Evolutionary conservation across 2,113 vertebrate species (phyloP).

Genomic region (Crypturellus undulatus): DNA sequence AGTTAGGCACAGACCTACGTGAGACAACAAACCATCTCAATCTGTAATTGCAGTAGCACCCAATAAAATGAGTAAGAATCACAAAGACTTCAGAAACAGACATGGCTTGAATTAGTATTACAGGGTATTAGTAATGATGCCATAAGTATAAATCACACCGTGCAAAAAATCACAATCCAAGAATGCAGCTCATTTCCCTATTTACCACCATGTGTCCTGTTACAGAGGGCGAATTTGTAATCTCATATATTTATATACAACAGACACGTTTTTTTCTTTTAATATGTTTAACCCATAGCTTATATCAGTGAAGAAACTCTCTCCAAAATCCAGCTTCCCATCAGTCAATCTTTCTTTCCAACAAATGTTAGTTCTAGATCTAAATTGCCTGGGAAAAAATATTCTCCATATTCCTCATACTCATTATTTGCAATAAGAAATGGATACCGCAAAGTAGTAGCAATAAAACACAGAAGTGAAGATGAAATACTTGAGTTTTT

Average conservation of each 20-base stretch:
- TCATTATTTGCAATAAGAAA: neutral
- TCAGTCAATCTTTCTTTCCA: neutral
- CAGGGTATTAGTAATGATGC: neutral
- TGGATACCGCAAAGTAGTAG: fast-evolving
- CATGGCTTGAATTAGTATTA: neutral
- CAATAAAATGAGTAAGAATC: neutral
- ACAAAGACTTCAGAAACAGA: neutral
- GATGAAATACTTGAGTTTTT: neutral
- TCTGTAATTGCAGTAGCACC: neutral
- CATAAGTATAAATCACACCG: fast-evolving
- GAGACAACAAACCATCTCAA: neutral
- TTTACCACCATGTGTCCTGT: neutral
- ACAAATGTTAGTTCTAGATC: neutral
- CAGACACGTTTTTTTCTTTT: neutral
- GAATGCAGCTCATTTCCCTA: neutral
- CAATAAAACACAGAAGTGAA: neutral
- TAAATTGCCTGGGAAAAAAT: neutral
- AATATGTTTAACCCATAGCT: neutral
- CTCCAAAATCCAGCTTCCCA: neutral
- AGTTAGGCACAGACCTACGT: neutral
- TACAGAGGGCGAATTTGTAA: neutral
- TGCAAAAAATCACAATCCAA: neutral
- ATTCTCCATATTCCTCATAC: neutral
- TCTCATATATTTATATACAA: neutral
- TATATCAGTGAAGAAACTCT: neutral